Percentiles rank a stretch among this genome's conserved stretches.
Conservation (phyloP, 2,113 vertebrate genomes). For the Genyomyrus donnyi region DNA sequence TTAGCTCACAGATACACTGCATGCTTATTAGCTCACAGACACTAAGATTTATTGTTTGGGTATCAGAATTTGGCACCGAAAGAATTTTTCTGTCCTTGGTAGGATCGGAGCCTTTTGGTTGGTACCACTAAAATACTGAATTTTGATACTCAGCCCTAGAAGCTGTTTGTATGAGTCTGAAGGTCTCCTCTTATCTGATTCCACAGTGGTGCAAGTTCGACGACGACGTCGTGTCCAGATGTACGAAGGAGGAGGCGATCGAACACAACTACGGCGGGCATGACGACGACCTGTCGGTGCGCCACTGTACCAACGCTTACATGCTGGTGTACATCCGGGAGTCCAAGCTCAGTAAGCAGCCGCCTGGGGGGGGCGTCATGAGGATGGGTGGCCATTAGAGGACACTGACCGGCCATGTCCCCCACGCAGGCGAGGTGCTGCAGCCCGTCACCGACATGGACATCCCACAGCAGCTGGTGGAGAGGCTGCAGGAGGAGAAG, state of each 20-base stretch:
- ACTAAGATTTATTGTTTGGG: no score
- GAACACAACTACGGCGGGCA: slow-evolving; percentile 97
- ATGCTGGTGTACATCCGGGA: slow-evolving; percentile 98
- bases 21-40: no score
- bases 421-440: slow-evolving; percentile 78
- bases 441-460: slow-evolving; percentile 90
- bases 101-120: no score
- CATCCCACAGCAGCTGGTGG: slow-evolving; percentile 95
- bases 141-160: background rate
- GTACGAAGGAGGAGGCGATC: slow-evolving; percentile 96
- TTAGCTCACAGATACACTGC: no score
- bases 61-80: no score
- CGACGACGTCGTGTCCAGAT: slow-evolving; percentile 91
- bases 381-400: background rate
- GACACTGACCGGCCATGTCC: background rate
- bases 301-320: slow-evolving; percentile 96
- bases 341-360: slow-evolving; percentile 85
- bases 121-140: no score
- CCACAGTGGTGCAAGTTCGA: slow-evolving; percentile 96
- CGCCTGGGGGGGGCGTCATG: background rate
- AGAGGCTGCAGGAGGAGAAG: slow-evolving; percentile 96
- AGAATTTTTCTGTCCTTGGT: no score
- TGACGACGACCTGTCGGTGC: slow-evolving; percentile 91
- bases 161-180: background rate
- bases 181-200: background rate